phyloP scores from a whole-genome alignment of 2,888 invertebrate genomes.

The Diloba caeruleocephala region DNA sequence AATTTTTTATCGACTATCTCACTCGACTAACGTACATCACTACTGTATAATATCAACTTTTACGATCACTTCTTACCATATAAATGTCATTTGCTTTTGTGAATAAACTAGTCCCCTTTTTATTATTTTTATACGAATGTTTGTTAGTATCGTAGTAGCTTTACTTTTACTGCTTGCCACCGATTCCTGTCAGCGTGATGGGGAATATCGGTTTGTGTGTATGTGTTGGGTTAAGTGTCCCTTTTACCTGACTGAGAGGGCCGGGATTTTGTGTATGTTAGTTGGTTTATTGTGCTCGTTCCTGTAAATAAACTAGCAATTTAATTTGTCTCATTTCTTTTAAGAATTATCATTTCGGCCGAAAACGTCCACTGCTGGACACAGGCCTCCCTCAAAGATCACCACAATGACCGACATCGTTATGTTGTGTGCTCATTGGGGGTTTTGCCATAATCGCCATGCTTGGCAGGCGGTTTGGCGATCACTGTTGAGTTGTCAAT shows the following conservation, averaged over 20 bases:
- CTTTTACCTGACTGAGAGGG: conserved; percentile 29
- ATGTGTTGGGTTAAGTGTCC: conserved; percentile 34
- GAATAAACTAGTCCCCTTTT: conserved; percentile 60
- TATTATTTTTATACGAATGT: conserved; percentile 58
- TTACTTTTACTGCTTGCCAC: conserved; percentile 52
- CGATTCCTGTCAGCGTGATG: conserved; percentile 44
- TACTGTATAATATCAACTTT: conserved; percentile 57
- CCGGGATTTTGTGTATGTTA: conserved; percentile 22
- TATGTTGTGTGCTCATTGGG: no score
- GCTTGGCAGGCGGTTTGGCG: no score
- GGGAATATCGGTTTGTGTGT: conserved; percentile 24
- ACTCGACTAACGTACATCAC: conserved; percentile 27
- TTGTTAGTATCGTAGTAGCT: conserved; percentile 55
- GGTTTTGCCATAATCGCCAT: no score
- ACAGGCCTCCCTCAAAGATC: no score
- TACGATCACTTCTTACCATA: conserved; percentile 60
- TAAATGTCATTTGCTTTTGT: conserved; percentile 61
- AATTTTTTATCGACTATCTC: conserved; percentile 8
- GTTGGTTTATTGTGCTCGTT: conserved; percentile 36
- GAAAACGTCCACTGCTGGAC: no score
- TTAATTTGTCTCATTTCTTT: no score
- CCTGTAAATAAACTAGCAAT: background rate
- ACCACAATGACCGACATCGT: no score
- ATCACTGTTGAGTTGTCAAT: no score
- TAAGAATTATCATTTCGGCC: no score